Conservation (phyloP, 2,888 invertebrate genomes). For the Brachyopa scutellaris region DNA sequence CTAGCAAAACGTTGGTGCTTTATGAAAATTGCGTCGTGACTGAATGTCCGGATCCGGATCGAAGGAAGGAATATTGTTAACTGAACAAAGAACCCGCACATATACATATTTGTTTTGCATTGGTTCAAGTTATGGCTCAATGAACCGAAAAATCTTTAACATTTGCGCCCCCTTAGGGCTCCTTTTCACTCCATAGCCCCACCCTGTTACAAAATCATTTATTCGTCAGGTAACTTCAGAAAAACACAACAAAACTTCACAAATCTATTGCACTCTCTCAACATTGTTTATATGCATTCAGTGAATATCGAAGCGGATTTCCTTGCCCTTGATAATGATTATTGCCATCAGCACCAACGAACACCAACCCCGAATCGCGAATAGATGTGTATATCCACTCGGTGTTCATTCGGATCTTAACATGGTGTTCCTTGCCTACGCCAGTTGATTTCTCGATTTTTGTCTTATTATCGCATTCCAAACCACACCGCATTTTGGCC, state of each 20-base stretch:
- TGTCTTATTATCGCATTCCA: conserved; percentile 22
- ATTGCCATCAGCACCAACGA: conserved; percentile 19
- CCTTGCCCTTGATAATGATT: conserved; percentile 22
- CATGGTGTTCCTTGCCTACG: conserved; percentile 10
- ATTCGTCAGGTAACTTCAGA: too few species aligned
- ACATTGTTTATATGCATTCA: conserved; percentile 6
- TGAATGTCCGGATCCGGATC: too few species aligned
- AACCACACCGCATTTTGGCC: conserved; percentile 11
- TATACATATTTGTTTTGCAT: too few species aligned
- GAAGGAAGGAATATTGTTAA: too few species aligned
- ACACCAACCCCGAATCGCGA: conserved; percentile 2
- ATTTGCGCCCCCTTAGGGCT: background rate
- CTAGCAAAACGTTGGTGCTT: too few species aligned
- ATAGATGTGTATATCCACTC: background rate
- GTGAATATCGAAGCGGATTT: conserved; percentile 8
- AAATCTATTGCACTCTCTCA: conserved; percentile 18
- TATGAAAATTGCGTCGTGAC: too few species aligned
- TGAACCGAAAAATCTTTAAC: too few species aligned
- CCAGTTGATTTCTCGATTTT: conserved; percentile 7
- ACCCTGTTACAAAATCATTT: too few species aligned
- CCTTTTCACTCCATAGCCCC: background rate
- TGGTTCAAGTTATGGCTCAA: too few species aligned
- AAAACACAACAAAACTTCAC: background rate
- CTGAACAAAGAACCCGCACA: too few species aligned
- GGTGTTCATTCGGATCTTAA: conserved; percentile 33